Evolutionary conservation across 2,797 vertebrate species (phyloP), one percentile per base, ranked within the genome.

Genomic region (Amazona ochrocephala): DNA sequence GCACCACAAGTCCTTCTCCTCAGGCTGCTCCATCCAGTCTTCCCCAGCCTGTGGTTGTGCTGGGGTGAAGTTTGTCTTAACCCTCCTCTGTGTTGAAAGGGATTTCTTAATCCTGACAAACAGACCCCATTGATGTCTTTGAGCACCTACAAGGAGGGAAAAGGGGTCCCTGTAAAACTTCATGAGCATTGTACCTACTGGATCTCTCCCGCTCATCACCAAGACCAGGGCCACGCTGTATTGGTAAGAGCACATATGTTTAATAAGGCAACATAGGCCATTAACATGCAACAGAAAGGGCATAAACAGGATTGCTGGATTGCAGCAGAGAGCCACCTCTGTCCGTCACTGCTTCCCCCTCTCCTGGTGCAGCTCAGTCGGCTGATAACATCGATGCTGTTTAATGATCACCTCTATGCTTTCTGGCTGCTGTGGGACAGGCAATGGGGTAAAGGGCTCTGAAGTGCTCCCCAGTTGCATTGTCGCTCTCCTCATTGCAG

Each of bases 161-260:
- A 37, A 17, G 0, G 0, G 0, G 0, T 74, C 39, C 32, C 18
- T 3, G 1, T 41, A 50, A 47, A 50, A 45, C 34, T 58, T 24
- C 20, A 37, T 0, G 5, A 13, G 15, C 4, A 1, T n/a, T 89
- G 62, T 13, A 42, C 79, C 26, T 44, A 19, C 29, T 21, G 51
- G 16, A 21, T 44, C 34, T 68, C 50, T 65, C 30, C 39, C 24
- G 32, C n/a, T 27, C 34, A 4, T 18, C 48, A 29, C 41, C 27
- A n/a, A 17, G 34, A 12, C 5, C 7, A 34, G 44, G n/a, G 10
- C 16, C 30, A 34, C 14, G 13, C 54, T 24, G 17, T 6, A 4
- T 21, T 2, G 3, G 8, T 21, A 9, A 3, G 42, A 29, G 34
- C 1, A 9, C 7, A 0, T 11, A 32, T 41, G 18, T 47, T 48